Evolutionary conservation across 2,888 invertebrate species (phyloP), one percentile per base, ranked within the genome.

Genomic region (Caenorhabditis sp.): DNA sequence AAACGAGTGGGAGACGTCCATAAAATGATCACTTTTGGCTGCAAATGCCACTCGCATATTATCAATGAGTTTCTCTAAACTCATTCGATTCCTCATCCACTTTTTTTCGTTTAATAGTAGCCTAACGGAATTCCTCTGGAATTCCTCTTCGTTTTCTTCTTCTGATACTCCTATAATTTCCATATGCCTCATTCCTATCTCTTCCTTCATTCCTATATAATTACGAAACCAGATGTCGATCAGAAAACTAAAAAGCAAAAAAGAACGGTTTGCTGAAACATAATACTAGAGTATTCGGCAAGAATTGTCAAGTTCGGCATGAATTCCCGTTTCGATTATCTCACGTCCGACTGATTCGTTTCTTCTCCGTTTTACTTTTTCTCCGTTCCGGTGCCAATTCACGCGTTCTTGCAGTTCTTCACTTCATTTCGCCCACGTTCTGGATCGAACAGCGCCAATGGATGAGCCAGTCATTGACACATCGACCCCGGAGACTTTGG

Each of bases 401-500:
- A 55, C 43, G 11, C 26, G 32, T 37, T 13, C 15, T 62, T 55
- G 17, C 62, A 55, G 62, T 41, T 61, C 59, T 59, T 52, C 52
- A 45, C 53, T 58, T 50, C 45, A n/a, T 24, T 65, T n/a, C 22
- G 24, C 27, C 32, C 15, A 27, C n/a, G 24, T 43, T 35, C 22
- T 20, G n/a, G 13, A 22, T 17, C 11, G 24, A 37, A 26, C 39
- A 46, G 46, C 59, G 41, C 52, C 24, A 24, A 78, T 78, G 78
- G 68, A 78, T 71, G 72, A 62, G 48, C 78, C 78, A 39, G 71
- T 87, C 58, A 87, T 87, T 58, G 87, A 87, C 78, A 83, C 81
- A 1, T 86, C 86, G 1, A 87, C 87, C 3, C 86, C 87, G 39
- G 85, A 87, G 65, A 83, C 83, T 1, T 53, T 87, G 41, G 87